These are phyloP conservation scores for Dynastes grantii DNA, from an alignment of 2,888 invertebrate species.

Conservation along the genomic window DNA sequence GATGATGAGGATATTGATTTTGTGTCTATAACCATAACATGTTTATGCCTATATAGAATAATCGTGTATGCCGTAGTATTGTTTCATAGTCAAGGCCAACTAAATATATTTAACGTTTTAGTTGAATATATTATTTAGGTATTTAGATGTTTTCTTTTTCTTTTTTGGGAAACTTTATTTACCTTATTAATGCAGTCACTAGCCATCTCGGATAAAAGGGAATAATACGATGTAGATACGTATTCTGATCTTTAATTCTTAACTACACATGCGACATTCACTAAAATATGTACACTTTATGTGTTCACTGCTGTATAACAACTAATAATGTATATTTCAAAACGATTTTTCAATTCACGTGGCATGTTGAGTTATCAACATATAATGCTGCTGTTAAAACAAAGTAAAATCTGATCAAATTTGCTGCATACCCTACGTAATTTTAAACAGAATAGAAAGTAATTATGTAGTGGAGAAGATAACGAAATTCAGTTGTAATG, in stretches of 20 bases:
- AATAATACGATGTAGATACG: not conserved
- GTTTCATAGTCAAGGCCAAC: constrained; percentile 25
- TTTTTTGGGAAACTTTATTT: not conserved
- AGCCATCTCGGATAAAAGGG: constrained; percentile 12
- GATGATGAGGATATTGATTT: not conserved
- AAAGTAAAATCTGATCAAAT: constrained; percentile 16
- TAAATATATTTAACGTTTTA: constrained; percentile 5
- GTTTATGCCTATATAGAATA: not conserved
- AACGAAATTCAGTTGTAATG: not conserved
- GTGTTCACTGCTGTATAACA: constrained; percentile 8
- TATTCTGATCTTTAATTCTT: not conserved
- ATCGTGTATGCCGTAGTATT: not conserved
- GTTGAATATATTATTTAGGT: constrained; percentile 4
- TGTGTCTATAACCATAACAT: not conserved
- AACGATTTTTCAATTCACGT: constrained; percentile 20
- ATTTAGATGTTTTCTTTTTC: not conserved
- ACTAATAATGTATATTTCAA: constrained; percentile 28
- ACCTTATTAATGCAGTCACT: constrained; percentile 40
- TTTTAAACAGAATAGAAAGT: not conserved
- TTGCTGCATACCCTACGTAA: not conserved
- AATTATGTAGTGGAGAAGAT: not conserved
- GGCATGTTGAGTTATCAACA: constrained; percentile 39
- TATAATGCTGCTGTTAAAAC: constrained; percentile 19
- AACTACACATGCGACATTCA: constrained; percentile 19
- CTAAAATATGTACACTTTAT: not conserved